Evolutionary conservation across 1,140 invertebrate genomes (phyloP).

Genomic region (Bradynema listronoti): DNA sequence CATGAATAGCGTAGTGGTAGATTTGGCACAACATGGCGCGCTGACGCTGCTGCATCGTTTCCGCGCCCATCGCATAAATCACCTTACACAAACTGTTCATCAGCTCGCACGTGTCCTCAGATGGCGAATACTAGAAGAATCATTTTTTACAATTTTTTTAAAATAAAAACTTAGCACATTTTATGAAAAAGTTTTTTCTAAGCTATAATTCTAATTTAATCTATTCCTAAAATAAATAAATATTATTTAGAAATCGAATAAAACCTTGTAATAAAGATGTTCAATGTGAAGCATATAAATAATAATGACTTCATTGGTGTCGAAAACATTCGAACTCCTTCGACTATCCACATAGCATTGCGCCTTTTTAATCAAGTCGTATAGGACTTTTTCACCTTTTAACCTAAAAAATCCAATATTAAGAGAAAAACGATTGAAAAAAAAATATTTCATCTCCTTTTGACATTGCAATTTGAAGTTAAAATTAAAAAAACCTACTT

Average conservation of each 20-base stretch:
- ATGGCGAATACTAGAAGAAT: slow-evolving; percentile 16
- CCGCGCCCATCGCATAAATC: slow-evolving; percentile 82
- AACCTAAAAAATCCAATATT: slow-evolving; percentile 68
- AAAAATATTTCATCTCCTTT: slow-evolving; percentile 6
- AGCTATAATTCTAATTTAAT: too few relatives aligned
- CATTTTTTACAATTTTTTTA: not conserved
- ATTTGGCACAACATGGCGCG: slow-evolving; percentile 96
- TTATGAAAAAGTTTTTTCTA: too few relatives aligned
- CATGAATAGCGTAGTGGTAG: slow-evolving; percentile 94
- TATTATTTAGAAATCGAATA: too few relatives aligned
- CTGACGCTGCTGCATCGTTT: slow-evolving; percentile 82
- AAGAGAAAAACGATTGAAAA: slow-evolving; percentile 6
- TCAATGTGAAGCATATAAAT: slow-evolving; percentile 91
- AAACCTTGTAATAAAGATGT: slow-evolving; percentile 88
- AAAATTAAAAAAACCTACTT: slow-evolving; percentile 61
- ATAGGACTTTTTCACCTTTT: slow-evolving; percentile 85
- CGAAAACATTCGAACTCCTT: slow-evolving; percentile 51
- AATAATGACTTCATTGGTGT: slow-evolving; percentile 85
- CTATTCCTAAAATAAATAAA: too few relatives aligned
- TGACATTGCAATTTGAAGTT: not conserved
- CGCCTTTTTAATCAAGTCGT: slow-evolving; percentile 80
- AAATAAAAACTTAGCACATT: too few relatives aligned
- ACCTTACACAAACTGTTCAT: slow-evolving; percentile 92
- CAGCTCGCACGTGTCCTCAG: slow-evolving; percentile 69
- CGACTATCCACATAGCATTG: slow-evolving; percentile 50